Conservation (phyloP, 2,113 vertebrate species). For the Bubalus kerabau region DNA sequence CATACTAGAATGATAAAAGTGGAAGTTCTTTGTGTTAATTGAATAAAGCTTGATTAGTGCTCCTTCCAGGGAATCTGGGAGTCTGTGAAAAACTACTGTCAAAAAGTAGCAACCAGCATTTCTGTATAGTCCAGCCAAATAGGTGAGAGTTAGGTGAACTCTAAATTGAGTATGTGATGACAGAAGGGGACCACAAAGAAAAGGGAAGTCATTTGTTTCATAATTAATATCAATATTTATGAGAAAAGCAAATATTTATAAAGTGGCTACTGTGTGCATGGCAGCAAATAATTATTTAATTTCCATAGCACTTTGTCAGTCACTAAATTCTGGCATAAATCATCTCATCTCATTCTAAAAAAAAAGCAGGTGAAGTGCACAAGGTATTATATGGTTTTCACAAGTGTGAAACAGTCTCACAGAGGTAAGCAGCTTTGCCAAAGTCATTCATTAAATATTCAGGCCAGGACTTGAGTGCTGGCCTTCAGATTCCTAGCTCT, state of each 20-base stretch:
- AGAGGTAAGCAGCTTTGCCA: background rate
- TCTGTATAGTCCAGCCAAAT: background rate
- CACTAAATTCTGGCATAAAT: background rate
- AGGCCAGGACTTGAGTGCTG: background rate
- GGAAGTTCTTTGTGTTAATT: background rate
- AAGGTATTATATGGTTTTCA: constrained; percentile 3
- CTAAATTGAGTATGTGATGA: background rate
- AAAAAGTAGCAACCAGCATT: background rate
- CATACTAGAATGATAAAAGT: background rate
- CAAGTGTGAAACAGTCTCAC: background rate
- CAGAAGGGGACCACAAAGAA: background rate
- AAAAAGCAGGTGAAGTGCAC: background rate
- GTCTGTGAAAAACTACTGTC: background rate
- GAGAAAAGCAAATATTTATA: background rate
- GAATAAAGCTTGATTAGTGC: background rate
- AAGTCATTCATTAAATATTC: background rate
- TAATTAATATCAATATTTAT: constrained; percentile 7
- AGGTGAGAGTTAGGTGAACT: background rate
- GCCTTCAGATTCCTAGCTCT: background rate
- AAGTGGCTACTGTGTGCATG: background rate
- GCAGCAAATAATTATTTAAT: background rate
- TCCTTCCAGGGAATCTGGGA: background rate
- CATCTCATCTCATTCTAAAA: background rate
- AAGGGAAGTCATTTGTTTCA: background rate
- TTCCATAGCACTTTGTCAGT: background rate